A percentile compares a stretch with the other conserved stretches of the same genome.
Conservation (phyloP, 37 sponge, comb jelly and placozoan species). For the Bolinopsis microptera region DNA sequence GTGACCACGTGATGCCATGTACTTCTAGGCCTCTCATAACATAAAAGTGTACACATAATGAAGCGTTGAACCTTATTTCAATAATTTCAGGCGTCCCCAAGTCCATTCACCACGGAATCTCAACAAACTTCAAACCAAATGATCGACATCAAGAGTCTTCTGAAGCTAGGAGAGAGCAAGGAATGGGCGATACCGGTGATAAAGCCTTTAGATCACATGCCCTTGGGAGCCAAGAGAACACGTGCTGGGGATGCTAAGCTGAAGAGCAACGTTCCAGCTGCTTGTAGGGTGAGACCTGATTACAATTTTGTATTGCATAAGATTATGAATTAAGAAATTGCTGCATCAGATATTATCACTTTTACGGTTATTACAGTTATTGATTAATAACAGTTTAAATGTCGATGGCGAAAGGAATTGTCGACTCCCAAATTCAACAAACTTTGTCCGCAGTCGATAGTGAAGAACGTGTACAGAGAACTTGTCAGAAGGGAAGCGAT, state of each 20-base stretch:
- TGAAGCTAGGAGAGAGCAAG: neutral
- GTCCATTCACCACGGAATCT: neutral
- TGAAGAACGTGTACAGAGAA: conserved; percentile 13
- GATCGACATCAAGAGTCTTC: neutral
- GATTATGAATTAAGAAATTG: too few relatives aligned
- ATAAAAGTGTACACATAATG: too few relatives aligned
- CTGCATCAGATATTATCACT: too few relatives aligned
- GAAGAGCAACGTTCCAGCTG: neutral
- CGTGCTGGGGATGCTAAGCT: neutral
- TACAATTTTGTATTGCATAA: too few relatives aligned
- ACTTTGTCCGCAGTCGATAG: conserved; percentile 35
- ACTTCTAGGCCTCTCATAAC: too few relatives aligned
- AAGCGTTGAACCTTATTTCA: too few relatives aligned
- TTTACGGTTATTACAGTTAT: too few relatives aligned
- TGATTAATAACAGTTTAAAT: too few relatives aligned
- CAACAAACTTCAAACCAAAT: neutral
- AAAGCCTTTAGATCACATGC: neutral
- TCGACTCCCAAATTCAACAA: too few relatives aligned
- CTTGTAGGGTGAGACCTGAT: neutral
- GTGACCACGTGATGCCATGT: too few relatives aligned
- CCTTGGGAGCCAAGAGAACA: neutral
- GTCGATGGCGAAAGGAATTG: too few relatives aligned
- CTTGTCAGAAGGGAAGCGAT: conserved; percentile 1
- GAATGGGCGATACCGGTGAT: neutral
- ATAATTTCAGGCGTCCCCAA: neutral